Base-by-base conservation (phyloP, 1,140 invertebrate genomes). In the Paramacrobiotus metropolitanus region DNA sequence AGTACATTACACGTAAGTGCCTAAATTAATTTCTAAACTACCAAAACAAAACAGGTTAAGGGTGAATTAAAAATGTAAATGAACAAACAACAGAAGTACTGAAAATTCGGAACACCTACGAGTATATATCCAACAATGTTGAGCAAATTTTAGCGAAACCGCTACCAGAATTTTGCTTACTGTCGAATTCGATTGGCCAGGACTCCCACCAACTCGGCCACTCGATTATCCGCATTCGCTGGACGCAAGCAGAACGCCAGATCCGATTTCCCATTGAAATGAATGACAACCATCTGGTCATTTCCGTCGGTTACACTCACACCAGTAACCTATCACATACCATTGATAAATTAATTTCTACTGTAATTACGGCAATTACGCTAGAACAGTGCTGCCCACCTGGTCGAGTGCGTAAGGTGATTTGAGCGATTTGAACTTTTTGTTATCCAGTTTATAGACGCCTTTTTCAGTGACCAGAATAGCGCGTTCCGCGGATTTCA, bases 271-370 rank as follows among this genome's bases (percentile, higher is more conserved):
- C 80, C 80, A 64, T 82, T 81, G 2, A 90, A 82, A 71, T 94
- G 90, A 65, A 96, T 80, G 9, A 89, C 82, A 61, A 91, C 80
- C 60, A 96, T 77, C 69, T 94, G 90, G 71, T 93, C 91, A 64
- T 77, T 79, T 1, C 83, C 85, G 18, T 84, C 80, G n/a, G 80
- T 84, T 1, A 90, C 76, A 68, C 83, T 86, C 1, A 89, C 67
- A 3, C 84, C 83, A n/a, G 83, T 85, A 2, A 90, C 76, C 78
- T 84, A 66, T 21, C 64, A 61, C 44, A 59, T 18, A n/a, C n/a
- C n/a, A n/a, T n/a, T n/a, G n/a, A n/a, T n/a, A n/a, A n/a, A n/a
- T n/a, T n/a, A n/a, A n/a, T n/a, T n/a, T n/a, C n/a, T n/a, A n/a
- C n/a, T n/a, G n/a, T n/a, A n/a, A n/a, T n/a, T n/a, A n/a, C n/a